A percentile compares a stretch with the other conserved stretches of the same genome.
Evolutionary conservation across 2,888 invertebrate genomes (phyloP).

Genomic region (Plebejus melissa): DNA sequence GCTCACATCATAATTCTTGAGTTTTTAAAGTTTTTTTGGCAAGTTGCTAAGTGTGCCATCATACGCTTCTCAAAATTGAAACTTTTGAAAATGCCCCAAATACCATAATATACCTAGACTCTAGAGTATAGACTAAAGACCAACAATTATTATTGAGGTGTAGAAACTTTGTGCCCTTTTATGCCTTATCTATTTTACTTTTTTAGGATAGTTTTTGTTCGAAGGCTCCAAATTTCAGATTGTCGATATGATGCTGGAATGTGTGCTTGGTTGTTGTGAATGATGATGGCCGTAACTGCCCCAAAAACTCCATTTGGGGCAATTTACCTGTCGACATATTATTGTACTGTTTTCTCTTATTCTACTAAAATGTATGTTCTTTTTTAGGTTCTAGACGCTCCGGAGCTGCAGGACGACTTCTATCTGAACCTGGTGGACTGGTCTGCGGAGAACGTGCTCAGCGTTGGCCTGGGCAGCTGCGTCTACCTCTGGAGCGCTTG

Average conservation of each 20-base stretch:
- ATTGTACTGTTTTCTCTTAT: background rate
- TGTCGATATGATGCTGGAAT: too few species aligned
- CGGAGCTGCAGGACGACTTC: slow-evolving; percentile 99
- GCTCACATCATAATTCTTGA: background rate
- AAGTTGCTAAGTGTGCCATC: background rate
- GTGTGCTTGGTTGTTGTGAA: too few species aligned
- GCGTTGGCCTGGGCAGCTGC: slow-evolving; percentile 97
- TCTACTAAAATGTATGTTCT: background rate
- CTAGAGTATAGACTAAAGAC: too few species aligned
- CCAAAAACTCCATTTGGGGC: background rate
- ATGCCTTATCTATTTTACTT: too few species aligned
- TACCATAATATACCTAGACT: too few species aligned
- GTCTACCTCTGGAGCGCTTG: slow-evolving; percentile 99
- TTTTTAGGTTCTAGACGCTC: slow-evolving; percentile 90
- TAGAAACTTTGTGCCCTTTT: too few species aligned
- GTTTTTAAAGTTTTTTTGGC: background rate
- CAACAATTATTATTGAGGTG: too few species aligned
- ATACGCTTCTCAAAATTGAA: too few species aligned
- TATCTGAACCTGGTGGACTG: slow-evolving; percentile 99
- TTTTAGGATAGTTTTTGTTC: too few species aligned
- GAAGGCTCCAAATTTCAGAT: too few species aligned
- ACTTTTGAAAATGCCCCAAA: too few species aligned
- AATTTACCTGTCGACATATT: background rate
- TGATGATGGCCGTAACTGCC: background rate
- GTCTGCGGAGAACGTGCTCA: slow-evolving; percentile 99